Evolutionary conservation across 2,797 vertebrate genomes (phyloP).

Genomic region (Chelon auratus): DNA sequence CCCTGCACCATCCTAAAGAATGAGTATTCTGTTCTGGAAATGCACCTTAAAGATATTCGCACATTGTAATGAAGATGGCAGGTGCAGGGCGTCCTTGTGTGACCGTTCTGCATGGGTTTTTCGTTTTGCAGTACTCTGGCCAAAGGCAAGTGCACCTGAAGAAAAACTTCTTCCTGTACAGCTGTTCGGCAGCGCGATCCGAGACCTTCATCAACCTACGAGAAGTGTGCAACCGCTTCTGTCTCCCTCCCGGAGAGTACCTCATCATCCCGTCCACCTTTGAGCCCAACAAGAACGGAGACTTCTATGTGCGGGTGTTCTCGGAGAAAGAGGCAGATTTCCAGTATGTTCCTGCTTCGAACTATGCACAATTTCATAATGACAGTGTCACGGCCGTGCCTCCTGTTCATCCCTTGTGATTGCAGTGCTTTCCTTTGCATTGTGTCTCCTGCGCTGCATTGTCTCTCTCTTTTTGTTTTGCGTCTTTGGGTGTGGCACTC

Average conservation of each 20-base stretch:
- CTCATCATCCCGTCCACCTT: slow-evolving; percentile 84
- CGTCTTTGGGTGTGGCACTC: too few species aligned
- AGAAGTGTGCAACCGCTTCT: slow-evolving; percentile 75
- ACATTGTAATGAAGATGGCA: not conserved
- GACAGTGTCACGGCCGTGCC: not conserved
- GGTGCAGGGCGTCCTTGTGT: slow-evolving; percentile 2
- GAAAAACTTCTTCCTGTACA: slow-evolving; percentile 66
- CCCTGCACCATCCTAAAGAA: not conserved
- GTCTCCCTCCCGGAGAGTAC: slow-evolving; percentile 84
- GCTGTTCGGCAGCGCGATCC: slow-evolving; percentile 70
- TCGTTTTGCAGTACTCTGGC: slow-evolving; percentile 69
- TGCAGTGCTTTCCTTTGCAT: too few species aligned
- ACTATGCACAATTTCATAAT: not conserved
- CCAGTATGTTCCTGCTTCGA: slow-evolving; percentile 62
- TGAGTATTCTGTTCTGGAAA: not conserved
- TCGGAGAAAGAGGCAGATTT: slow-evolving; percentile 81
- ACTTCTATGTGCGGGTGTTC: slow-evolving; percentile 84
- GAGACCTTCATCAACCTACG: slow-evolving; percentile 82
- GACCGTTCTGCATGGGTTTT: not conserved
- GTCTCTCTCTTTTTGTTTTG: too few species aligned
- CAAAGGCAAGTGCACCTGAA: slow-evolving; percentile 86
- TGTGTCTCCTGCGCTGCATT: too few species aligned
- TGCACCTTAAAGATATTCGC: not conserved
- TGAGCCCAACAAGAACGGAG: slow-evolving; percentile 78
- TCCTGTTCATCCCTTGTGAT: too few species aligned